Evolutionary conservation across 2,797 vertebrate genomes (phyloP), one percentile per base, ranked within the genome.

Genomic region (Gymnopithys bicolor): DNA sequence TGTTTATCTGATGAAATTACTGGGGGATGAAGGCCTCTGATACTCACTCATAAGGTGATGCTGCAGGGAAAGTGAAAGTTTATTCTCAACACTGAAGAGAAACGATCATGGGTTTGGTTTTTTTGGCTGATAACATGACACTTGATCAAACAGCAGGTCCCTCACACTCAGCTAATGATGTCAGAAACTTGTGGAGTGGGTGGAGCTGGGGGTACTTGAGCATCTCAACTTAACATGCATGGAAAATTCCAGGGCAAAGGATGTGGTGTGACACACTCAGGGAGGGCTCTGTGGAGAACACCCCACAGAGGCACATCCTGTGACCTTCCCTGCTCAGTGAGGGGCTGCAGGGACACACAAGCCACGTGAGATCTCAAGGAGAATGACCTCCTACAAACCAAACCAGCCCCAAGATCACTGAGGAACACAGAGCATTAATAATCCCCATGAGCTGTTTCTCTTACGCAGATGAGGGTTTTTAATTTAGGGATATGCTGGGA

Each of bases 211-310:
- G 48, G 58, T 19, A 41, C 77, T 56, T 48, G 1, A 90, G 68
- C 81, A 93, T 83, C 91, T 95, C 66, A 87, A 6, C 85, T 94
- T 52, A 89, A 9, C 69, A 56, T 73, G 71, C 41, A 33, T 4
- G 94, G 94, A 96, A 96, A 96, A 73, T 96, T 95, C 95, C 94
- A 94, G 89, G 35, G n/a, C 82, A 81, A 69, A 52, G 16, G 55
- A 28, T 59, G 88, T 55, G 62, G 68, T 35, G 66, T 87, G 93
- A 91, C 93, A 96, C 89, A 74, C 43, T 35, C 69, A 43, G 49
- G n/a, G 46, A 43, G 32, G 69, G 49, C 71, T 69, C 45, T 3
- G 15, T 79, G 33, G 48, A 77, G 77, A 88, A 48, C 5, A 73
- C 21, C 76, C 71, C 53, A 69, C 58, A 19, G n/a, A 77, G 55